Evolutionary conservation across 2,113 vertebrate genomes (phyloP), one percentile per base, ranked within the genome.

Genomic region (Thalassoma bifasciatum): DNA sequence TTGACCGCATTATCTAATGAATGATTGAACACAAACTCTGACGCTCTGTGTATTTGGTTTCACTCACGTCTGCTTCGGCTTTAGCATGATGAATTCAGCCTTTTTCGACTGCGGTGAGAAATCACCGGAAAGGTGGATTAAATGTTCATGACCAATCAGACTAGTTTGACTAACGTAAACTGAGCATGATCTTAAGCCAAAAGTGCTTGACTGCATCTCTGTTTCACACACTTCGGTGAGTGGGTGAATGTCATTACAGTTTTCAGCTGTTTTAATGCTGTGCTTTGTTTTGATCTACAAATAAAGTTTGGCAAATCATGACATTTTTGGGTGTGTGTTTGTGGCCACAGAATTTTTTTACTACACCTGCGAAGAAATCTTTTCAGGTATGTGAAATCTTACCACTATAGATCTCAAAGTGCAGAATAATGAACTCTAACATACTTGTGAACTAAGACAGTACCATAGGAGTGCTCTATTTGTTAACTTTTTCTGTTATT

Each of bases 211-310:
- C 56, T 68, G 76, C 83, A 77, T 88, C 52, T 58, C 59, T 63
- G 61, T 82, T 73, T 81, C 69, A 68, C 69, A 51, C 80, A 76
- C 69, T 81, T 30, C 14, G 68, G 72, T 79, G 77, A 79, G 83
- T 88, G 74, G 38, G 74, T 88, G 84, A 76, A 84, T 84, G 77
- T 91, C 68, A 82, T 80, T 67, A 72, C 61, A 82, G 44, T 89
- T 58, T 84, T 75, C 56, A 89, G 74, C 76, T 78, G 47, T 86
- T 86, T 82, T 87, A 68, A 86, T 74, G 72, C 81, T 87, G 76
- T 89, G 66, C 66, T 91, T 91, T 86, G 83, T 88, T 92, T 91
- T 83, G 54, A 83, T 87, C 36, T 74, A 49, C 66, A 66, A 93
- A 88, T 92, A 93, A 93, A 93, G 86, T 86, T 88, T 84, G 72